Percentiles rank a stretch among this genome's conserved stretches.
Evolutionary conservation across 2,113 vertebrate species (phyloP).

Genomic region (Equus przewalskii): DNA sequence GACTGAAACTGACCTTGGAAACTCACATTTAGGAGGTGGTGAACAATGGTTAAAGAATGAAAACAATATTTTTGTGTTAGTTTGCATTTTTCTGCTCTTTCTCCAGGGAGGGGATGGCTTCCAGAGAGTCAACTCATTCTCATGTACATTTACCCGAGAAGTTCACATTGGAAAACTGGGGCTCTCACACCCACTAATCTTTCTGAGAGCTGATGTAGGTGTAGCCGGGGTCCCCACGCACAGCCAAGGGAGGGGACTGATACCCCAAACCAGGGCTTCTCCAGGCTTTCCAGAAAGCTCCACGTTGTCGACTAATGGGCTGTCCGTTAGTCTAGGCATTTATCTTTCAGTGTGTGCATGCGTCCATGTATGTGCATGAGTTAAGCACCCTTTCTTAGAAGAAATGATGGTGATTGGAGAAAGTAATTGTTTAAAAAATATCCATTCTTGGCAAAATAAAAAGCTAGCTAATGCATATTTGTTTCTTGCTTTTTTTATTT

Average conservation of each 20-base stretch:
- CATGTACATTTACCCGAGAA: background rate
- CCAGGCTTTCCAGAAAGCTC: background rate
- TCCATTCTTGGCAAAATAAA: background rate
- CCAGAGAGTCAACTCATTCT: background rate
- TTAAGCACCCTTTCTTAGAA: background rate
- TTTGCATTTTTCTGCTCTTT: background rate
- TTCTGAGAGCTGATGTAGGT: background rate
- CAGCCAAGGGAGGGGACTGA: too few relatives aligned
- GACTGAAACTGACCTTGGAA: background rate
- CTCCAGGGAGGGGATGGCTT: background rate
- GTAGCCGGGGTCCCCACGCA: background rate
- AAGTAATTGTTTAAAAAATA: background rate
- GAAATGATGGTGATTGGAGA: background rate
- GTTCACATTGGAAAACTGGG: background rate
- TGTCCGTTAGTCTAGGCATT: too few relatives aligned
- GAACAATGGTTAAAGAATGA: too few relatives aligned
- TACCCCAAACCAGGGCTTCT: background rate
- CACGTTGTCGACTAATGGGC: background rate
- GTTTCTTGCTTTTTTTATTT: background rate
- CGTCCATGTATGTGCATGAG: accelerated
- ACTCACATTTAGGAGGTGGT: background rate
- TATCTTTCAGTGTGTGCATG: background rate
- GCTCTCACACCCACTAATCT: background rate
- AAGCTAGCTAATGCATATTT: background rate
- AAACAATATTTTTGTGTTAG: background rate